Base-by-base conservation (phyloP, 2,113 vertebrate genomes). In the Dissostichus mawsoni region DNA sequence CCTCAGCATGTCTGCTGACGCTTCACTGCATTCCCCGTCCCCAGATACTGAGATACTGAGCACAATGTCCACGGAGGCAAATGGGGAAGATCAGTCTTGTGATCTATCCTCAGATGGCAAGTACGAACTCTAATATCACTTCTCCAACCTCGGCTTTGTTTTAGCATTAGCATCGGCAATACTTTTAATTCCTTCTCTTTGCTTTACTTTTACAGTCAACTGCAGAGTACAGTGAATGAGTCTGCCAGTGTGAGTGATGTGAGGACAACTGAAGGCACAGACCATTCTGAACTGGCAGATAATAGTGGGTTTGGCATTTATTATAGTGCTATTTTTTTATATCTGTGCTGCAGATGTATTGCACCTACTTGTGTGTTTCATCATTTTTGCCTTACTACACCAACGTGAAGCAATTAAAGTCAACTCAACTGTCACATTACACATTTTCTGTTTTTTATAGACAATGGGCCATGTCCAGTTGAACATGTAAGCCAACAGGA, bases 41-140 rank as follows among this genome's bases (percentile, higher is more conserved):
- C 86, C 86, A 18, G 85, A 91, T 11, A 53, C 76, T 25, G 87
- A 89, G 47, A 86, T 66, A 10, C 70, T 73, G 20, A 90, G 78
- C 77, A 62, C 74, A 7, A 51, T 64, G 64, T 74, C 78, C 16
- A 13, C 66, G 10, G 87, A 78, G 69, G 84, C 78, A 70, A 87
- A 67, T 83, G 94, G 94, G 90, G 92, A 94, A 86, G 85, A 90
- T 88, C 90, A 92, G 62, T 82, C 93, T 70, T 44, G 78, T 90
- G 93, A 93, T 91, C 78, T 91, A 81, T 95, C 94, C 88, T 92
- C 95, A 87, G 92, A 94, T 93, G 93, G 92, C 90, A 94, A 94
- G 95, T 95, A 95, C 88, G 94, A 94, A 90, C 86, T 89, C 69
- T 45, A 78, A 69, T 81, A 55, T 83, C 50, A 48, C 56, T 71